Conservation (phyloP, 2,113 vertebrate species). For the Ursus arctos region DNA sequence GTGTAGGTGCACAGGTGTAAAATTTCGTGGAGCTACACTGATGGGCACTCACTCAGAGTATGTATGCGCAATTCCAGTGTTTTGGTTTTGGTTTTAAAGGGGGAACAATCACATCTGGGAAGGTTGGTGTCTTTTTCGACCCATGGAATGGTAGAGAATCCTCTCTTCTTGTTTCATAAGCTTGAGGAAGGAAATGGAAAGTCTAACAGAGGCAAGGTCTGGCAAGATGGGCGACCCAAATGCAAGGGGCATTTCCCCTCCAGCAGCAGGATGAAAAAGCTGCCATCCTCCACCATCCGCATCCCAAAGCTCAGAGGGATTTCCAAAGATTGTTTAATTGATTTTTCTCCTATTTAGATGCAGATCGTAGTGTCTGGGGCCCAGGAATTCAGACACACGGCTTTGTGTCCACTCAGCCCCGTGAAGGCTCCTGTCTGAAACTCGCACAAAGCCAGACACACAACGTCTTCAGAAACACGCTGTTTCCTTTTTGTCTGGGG, state of each 20-base stretch:
- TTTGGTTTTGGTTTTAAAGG: not conserved
- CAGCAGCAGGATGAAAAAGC: conserved; percentile 34
- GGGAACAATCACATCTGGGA: not conserved
- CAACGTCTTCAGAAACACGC: conserved; percentile 84
- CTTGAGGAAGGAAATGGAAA: not conserved
- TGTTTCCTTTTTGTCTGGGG: conserved; percentile 87
- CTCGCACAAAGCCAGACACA: conserved; percentile 86
- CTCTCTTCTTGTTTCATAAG: not conserved
- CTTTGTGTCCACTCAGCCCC: conserved; percentile 89
- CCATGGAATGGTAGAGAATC: not conserved
- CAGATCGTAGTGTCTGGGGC: conserved; percentile 88
- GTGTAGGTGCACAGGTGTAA: rapidly evolving
- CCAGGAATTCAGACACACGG: conserved; percentile 86
- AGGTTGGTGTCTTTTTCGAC: not conserved
- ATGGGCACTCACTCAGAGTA: not conserved
- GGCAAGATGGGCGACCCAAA: not conserved
- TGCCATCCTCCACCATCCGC: conserved; percentile 61
- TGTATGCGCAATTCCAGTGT: no score
- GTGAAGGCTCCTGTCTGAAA: conserved; percentile 88
- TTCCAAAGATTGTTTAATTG: conserved; percentile 89
- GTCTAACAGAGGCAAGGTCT: not conserved
- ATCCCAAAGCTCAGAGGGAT: conserved; percentile 75
- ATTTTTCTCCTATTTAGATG: conserved; percentile 91
- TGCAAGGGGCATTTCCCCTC: not conserved
- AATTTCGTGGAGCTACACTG: not conserved